Evolutionary conservation across 2,113 vertebrate species (phyloP), one percentile per base, ranked within the genome.

Genomic region (Amblyornis subalaris): DNA sequence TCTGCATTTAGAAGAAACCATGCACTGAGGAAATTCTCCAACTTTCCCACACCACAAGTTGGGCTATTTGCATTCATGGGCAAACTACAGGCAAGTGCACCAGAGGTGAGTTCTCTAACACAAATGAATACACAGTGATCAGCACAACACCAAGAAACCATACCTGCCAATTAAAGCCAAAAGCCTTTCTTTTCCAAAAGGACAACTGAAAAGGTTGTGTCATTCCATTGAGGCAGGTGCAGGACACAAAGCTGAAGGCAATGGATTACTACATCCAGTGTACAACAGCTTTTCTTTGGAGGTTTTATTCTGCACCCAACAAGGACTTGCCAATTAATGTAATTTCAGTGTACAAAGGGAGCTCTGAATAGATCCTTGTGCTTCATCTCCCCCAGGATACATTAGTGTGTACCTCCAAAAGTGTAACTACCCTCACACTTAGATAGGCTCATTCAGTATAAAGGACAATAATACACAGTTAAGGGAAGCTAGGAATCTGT

Each of bases 31-130:
- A 85, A 90, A 88, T 55, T 44, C 44, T 88, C 58, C 45, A 64
- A 29, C 73, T 84, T 93, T 94, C 82, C 45, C 92, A 92, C 79
- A 89, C 65, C 84, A 73, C 90, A 94, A 16, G 57, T 58, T 40
- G 42, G 33, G 51, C 77, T 75, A 81, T 93, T 95, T 92, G 76
- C 65, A 81, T 93, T 92, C 64, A 90, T 0, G 13, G 45, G n/a
- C 72, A 88, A 92, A 75, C 45, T 81, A 78, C 38, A 69, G 36
- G 50, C 40, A 85, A 90, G 61, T 15, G 26, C 36, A 77, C 33
- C 70, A 93, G 50, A 72, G 33, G 45, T 17, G 3, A 92, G 42
- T 40, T 69, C 42, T 82, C 17, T 55, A 31, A 81, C 57, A 65
- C 42, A 47, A 83, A 51, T 0, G 1, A 74, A 12, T 53, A 50